Base-by-base conservation (phyloP, 2,113 vertebrate genomes). In the Tychaedon coryphoeus region DNA sequence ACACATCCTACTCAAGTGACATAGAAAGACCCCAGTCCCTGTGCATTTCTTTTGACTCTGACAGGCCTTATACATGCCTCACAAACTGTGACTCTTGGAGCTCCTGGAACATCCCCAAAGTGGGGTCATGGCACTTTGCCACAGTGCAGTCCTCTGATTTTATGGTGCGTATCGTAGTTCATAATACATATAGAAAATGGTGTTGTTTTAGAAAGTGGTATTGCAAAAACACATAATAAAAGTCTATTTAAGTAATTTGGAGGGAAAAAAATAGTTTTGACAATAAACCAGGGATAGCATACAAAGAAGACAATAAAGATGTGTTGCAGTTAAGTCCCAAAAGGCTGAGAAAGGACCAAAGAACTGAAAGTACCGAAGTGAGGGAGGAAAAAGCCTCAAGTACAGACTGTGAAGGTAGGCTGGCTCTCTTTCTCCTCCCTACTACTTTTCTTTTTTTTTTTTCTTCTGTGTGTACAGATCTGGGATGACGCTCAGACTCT, bases 111-210 rank as follows among this genome's bases (percentile, higher is more conserved):
- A 81, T 90, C 92, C 93, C 93, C 95, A 96, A 96, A 96, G 94
- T 96, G 96, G 95, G 88, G 96, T 96, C 93, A 95, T 97, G 95
- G 95, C 95, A 71, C 83, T 93, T 95, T 90, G 96, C 95, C 95
- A 97, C 79, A 57, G 74, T 42, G 47, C 90, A 95, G 88, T 94
- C 92, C 72, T 96, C 87, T 78, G 48, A 78, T 96, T 97, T 96
- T 96, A 96, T 93, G 85, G 72, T 86, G 75, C 20, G 0, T 74
- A 88, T 88, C 18, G 1, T 93, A 83, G 92, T 81, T 79, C 92
- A 29, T 88, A 84, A 77, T 80, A 61, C 90, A 19, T 92, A 92
- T 78, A 95, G 96, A 93, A 94, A 93, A 92, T 45, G 25, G 64
- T 86, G 79, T 67, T 96, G 94, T 81, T 95, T 93, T 88, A 97